Conservation (phyloP, 2,113 vertebrate species). For the Rattus norvegicus region DNA sequence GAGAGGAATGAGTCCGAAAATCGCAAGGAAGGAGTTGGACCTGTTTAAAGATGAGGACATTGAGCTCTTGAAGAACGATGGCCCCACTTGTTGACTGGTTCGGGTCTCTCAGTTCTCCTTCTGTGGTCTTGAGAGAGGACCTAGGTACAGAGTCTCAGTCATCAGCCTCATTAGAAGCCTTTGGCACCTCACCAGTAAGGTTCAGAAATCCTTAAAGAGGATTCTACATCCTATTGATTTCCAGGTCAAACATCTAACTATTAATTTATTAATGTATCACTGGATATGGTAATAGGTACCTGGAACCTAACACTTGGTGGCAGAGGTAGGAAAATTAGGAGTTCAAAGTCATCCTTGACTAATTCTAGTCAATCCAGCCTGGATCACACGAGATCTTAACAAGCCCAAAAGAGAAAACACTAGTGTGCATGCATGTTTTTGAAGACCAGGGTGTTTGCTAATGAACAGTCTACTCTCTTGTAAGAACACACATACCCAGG, state of each 20-base stretch:
- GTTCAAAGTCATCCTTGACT: neutral
- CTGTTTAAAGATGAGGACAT: neutral
- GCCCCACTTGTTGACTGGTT: neutral
- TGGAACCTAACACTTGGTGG: neutral
- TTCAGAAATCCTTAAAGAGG: neutral
- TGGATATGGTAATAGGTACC: neutral
- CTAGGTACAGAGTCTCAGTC: neutral
- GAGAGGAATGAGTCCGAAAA: neutral
- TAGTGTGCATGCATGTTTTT: neutral
- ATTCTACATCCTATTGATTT: neutral
- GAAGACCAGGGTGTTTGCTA: neutral
- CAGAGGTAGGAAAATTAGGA: neutral
- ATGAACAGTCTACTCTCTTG: neutral
- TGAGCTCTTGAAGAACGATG: neutral
- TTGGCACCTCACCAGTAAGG: neutral
- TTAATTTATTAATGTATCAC: neutral
- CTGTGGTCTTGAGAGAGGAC: neutral
- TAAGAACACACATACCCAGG: neutral
- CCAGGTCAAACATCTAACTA: neutral
- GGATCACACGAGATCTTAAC: neutral
- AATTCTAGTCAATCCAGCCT: neutral
- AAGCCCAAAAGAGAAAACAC: neutral
- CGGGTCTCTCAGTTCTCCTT: neutral
- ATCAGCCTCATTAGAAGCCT: neutral
- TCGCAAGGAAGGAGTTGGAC: neutral